Base-by-base conservation (phyloP, 2,113 vertebrate species). In the Ursus arctos region DNA sequence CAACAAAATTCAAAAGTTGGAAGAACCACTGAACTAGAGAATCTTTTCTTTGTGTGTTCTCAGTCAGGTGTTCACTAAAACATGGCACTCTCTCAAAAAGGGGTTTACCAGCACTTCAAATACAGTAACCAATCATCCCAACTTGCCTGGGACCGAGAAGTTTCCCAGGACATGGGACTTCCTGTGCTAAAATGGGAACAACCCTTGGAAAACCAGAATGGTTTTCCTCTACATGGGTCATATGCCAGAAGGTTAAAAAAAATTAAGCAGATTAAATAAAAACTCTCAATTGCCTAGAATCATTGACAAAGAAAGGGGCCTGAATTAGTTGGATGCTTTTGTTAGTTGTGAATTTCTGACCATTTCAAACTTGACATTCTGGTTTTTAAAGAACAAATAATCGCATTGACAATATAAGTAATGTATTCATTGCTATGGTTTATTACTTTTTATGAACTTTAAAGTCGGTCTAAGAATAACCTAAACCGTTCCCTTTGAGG, bases 1-100 rank as follows among this genome's bases (percentile, higher is more conserved):
- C 77, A 65, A 79, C 24, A 91, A 95, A 95, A 96, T 49, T 40
- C 19, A 83, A 72, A 97, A 65, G 26, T 47, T 74, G 31, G 55
- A 67, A 72, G 63, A 49, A 15, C 10, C 43, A 93, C 1, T 26
- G 33, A 89, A 57, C 13, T 21, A 76, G 36, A 96, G 22, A 57
- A 82, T 77, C 36, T 92, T 88, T 26, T 76, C 55, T 69, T 36
- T 88, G 9, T 88, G 21, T 40, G 7, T 24, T 94, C 22, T 67
- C 63, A 67, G 11, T 57, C 18, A 88, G n/a, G 31, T 11, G 1
- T 69, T 83, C 67, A 49, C 22, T 12, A 36, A 72, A 94, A 87
- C 53, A 77, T 33, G 21, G 22, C 26, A 1, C 31, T 77, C 8
- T 55, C n/a, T 72, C 47, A 33, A 72, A 96, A 95, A 87, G 36